A percentile compares a stretch with the other conserved stretches of the same genome.
These are phyloP conservation scores for Caenorhabditis sp. DNA, from an alignment of 2,888 invertebrate genomes.

Conservation along the genomic window DNA sequence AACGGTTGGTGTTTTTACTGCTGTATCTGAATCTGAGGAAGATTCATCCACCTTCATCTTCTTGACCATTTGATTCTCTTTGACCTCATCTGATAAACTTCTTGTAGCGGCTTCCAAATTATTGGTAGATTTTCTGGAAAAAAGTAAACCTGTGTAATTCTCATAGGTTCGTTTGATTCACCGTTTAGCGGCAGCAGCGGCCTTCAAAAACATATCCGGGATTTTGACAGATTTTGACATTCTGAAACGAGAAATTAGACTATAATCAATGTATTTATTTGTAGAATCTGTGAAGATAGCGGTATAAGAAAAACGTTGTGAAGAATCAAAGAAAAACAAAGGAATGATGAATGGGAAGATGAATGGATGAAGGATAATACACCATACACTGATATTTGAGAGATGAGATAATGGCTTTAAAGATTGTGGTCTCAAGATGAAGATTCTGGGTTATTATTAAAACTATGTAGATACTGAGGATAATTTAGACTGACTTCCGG, in stretches of 20 bases:
- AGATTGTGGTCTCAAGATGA: background rate
- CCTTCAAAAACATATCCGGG: conserved; percentile 63
- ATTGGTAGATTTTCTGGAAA: conserved; percentile 34
- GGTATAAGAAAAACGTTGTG: background rate
- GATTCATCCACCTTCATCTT: conserved; percentile 28
- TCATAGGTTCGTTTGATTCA: background rate
- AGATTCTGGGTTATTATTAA: too few species aligned
- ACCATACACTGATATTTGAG: background rate
- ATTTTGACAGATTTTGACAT: conserved; percentile 60
- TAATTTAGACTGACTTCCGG: too few species aligned
- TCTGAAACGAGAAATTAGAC: conserved; percentile 5
- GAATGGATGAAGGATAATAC: background rate
- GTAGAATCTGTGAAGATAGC: background rate
- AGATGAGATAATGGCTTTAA: background rate
- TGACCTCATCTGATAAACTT: background rate
- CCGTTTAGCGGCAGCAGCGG: conserved; percentile 55
- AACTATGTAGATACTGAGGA: too few species aligned
- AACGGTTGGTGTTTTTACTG: background rate
- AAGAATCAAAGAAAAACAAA: background rate
- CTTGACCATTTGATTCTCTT: conserved; percentile 28
- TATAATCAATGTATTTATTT: background rate
- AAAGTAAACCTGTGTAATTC: background rate
- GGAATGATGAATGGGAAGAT: too few species aligned
- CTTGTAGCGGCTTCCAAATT: background rate
- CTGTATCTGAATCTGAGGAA: background rate